A percentile compares a stretch with the other conserved stretches of the same genome.
phyloP scores from a whole-genome alignment of 2,113 vertebrate species.

The human region GRCh38 chr3:28895001-28895500 shows the following conservation, averaged over 20 bases:
- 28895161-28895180: background rate
- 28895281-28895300: background rate
- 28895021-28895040: background rate
- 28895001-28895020: background rate
- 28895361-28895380: background rate
- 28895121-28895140: background rate
- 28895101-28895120: background rate
- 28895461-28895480: background rate
- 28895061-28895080: background rate
- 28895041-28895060: background rate
- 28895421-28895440: background rate
- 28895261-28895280: background rate
- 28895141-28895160: background rate
- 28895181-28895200: background rate
- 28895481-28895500: background rate
- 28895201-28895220: background rate
- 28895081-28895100: background rate
- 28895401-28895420: background rate
- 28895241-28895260: background rate
- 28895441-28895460: background rate
- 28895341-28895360: background rate
- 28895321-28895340: background rate
- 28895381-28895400: background rate
- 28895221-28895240: background rate
- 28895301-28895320: constrained; percentile 9